Evolutionary conservation across 2,888 invertebrate species (phyloP).

Genomic region (Diaprepes abbreviatus): DNA sequence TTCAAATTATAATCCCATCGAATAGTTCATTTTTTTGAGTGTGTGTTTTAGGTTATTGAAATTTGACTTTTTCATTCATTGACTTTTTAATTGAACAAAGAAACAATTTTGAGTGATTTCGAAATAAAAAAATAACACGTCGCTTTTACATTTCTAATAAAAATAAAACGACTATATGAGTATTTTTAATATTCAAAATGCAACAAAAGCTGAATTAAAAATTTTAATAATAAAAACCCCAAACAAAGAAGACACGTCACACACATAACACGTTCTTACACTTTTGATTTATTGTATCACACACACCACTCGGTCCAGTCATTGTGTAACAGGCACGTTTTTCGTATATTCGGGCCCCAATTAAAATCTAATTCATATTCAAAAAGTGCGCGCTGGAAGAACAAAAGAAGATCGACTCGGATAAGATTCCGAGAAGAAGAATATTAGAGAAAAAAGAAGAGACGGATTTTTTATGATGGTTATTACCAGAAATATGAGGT

Average conservation of each 20-base stretch:
- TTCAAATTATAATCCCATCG: too few species aligned
- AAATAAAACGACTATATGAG: too few species aligned
- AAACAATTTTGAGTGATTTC: too few species aligned
- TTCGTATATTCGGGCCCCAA: conserved; percentile 34
- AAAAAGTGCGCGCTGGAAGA: conserved; percentile 32
- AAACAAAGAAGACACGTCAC: conserved; percentile 7
- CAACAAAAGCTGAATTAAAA: neutral
- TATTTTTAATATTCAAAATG: neutral
- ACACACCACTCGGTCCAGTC: neutral
- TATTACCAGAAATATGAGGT: conserved; percentile 15
- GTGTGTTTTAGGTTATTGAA: too few species aligned
- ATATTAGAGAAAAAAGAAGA: conserved; percentile 10
- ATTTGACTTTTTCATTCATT: too few species aligned
- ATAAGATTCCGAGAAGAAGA: conserved; percentile 31
- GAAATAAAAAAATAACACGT: too few species aligned
- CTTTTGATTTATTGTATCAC: conserved; percentile 3
- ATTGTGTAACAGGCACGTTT: conserved; percentile 39
- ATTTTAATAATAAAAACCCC: conserved; percentile 3
- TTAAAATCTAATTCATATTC: conserved; percentile 49
- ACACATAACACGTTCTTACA: neutral
- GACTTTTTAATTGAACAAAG: too few species aligned
- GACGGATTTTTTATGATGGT: conserved; percentile 10
- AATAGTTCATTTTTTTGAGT: too few species aligned
- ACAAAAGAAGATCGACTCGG: conserved; percentile 9
- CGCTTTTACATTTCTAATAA: too few species aligned